Percentiles rank a stretch among this genome's conserved stretches.
These are phyloP conservation scores for Pelosia muscerda DNA, from an alignment of 2,888 invertebrate species.

Conservation along the genomic window DNA sequence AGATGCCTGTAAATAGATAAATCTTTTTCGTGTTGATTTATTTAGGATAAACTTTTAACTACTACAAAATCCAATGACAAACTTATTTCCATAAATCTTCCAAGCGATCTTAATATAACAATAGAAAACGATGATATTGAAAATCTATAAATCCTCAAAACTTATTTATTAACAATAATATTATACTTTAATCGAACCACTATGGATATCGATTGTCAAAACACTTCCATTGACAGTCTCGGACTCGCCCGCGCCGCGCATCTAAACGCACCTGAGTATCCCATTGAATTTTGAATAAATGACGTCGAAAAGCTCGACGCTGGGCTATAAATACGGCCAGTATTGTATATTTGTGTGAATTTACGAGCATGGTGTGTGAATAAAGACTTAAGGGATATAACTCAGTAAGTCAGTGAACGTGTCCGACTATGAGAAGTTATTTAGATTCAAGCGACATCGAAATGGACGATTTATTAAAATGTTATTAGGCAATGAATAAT, in stretches of 20 bases:
- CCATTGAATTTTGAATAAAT: constrained; percentile 51
- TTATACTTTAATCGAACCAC: constrained; percentile 12
- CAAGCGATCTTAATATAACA: too few relatives aligned
- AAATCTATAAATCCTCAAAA: constrained; percentile 3
- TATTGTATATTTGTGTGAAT: constrained; percentile 53
- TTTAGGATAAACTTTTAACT: too few relatives aligned
- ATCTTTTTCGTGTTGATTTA: too few relatives aligned
- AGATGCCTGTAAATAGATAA: too few relatives aligned
- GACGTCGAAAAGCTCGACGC: constrained; percentile 40
- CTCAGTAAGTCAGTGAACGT: constrained; percentile 33
- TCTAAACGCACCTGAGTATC: constrained; percentile 31
- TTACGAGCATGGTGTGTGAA: constrained; percentile 38
- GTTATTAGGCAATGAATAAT: constrained; percentile 45
- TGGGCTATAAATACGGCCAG: constrained; percentile 55
- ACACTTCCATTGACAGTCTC: constrained; percentile 21
- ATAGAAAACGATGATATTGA: constrained; percentile 1
- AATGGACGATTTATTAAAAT: constrained; percentile 50
- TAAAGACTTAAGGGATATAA: constrained; percentile 31
- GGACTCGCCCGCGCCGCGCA: constrained; percentile 11
- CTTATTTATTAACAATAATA: constrained; percentile 18
- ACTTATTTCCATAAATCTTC: too few relatives aligned
- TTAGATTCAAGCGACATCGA: constrained; percentile 43
- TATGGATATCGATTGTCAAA: constrained; percentile 14
- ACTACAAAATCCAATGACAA: too few relatives aligned
- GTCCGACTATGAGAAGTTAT: constrained; percentile 41